Evolutionary conservation across 1,140 invertebrate species (phyloP).

Genomic region (Achatina immaculata): DNA sequence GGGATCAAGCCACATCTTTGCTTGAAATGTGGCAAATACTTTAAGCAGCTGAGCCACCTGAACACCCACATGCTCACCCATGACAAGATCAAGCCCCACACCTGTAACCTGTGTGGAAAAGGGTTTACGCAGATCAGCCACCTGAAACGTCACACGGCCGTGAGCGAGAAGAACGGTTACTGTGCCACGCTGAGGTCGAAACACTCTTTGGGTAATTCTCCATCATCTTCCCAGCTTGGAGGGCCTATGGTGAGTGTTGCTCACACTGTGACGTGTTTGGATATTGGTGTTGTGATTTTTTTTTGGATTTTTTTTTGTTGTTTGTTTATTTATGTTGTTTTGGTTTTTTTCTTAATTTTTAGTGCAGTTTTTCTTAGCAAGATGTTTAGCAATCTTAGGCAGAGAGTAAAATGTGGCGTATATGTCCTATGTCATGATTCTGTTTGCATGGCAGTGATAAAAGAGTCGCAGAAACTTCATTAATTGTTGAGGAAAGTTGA

Average conservation of each 20-base stretch:
- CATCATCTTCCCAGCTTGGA: slow-evolving; percentile 16
- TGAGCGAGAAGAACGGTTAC: slow-evolving; percentile 38
- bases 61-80: slow-evolving; percentile 70
- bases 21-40: slow-evolving; percentile 68
- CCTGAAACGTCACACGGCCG: slow-evolving; percentile 39
- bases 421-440: too few species aligned
- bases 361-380: too few species aligned
- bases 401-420: too few species aligned
- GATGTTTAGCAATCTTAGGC: too few species aligned
- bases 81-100: slow-evolving; percentile 66
- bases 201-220: slow-evolving; percentile 15
- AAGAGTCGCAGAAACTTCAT: too few species aligned
- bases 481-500: too few species aligned
- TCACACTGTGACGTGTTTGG: too few species aligned
- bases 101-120: slow-evolving; percentile 66
- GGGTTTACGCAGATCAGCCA: slow-evolving; percentile 65
- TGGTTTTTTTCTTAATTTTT: too few species aligned
- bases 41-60: slow-evolving; percentile 68
- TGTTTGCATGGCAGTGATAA: too few species aligned
- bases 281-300: too few species aligned
- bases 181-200: slow-evolving; percentile 32
- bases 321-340: too few species aligned
- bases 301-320: too few species aligned
- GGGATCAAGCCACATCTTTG: slow-evolving; percentile 70
- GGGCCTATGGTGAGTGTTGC: slow-evolving; percentile 24